Percentiles rank a stretch among this genome's conserved stretches.
Conservation (phyloP, 2,888 invertebrate genomes). For the Brachyptera putata region DNA sequence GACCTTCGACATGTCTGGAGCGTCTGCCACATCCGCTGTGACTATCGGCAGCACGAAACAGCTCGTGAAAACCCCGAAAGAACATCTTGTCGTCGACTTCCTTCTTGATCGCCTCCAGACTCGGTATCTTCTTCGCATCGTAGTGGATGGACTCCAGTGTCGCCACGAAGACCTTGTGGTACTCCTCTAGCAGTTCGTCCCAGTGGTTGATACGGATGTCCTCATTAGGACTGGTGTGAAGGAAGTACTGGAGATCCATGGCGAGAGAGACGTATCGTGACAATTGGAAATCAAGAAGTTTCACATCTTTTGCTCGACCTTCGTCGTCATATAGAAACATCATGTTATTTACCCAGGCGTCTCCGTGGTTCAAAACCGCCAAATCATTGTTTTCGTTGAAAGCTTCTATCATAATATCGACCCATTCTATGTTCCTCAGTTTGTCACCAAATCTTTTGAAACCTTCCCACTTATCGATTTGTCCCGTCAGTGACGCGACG, state of each 20-base stretch:
- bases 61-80: constrained; percentile 29
- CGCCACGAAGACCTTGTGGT: constrained; percentile 23
- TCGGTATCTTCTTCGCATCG: constrained; percentile 2
- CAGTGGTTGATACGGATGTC: constrained; percentile 20
- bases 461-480: constrained; percentile 18
- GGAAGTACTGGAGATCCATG: constrained; percentile 32
- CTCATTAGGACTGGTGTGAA: constrained; percentile 26
- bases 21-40: constrained; percentile 24
- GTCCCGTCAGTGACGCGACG: constrained; percentile 10
- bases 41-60: constrained; percentile 27
- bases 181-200: constrained; percentile 28
- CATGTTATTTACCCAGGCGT: constrained; percentile 32
- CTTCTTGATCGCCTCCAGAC: constrained; percentile 28
- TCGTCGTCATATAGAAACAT: constrained; percentile 21
- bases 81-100: constrained; percentile 29
- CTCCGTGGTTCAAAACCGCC: constrained; percentile 31
- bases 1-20: too few relatives aligned
- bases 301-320: constrained; percentile 16
- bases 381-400: constrained; percentile 7
- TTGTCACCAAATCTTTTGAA: constrained; percentile 23
- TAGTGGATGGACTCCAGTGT: constrained; percentile 9
- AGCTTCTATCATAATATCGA: background rate
- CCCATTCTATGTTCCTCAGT: background rate
- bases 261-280: constrained; percentile 29
- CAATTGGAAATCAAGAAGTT: constrained; percentile 32